These are phyloP conservation scores for Mycetomoellerius zeteki DNA, from an alignment of 1,140 invertebrate genomes.

Conservation along the genomic window DNA sequence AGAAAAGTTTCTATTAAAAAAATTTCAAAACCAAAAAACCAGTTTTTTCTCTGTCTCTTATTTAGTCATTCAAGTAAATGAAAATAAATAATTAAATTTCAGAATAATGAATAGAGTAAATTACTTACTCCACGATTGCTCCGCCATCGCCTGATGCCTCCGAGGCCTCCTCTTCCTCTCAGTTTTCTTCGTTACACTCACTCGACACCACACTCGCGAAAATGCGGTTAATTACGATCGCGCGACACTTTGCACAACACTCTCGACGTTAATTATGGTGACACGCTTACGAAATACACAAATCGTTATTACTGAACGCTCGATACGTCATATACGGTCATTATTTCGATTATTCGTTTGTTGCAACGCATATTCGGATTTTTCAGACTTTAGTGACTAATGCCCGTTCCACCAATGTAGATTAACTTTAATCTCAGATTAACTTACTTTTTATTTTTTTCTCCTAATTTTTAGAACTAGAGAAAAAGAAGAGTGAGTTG, in stretches of 20 bases:
- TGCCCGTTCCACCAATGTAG: too few species aligned
- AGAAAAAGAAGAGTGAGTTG: too few species aligned
- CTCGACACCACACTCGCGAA: not conserved
- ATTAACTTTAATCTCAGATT: too few species aligned
- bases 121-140: not conserved
- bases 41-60: not conserved
- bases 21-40: not conserved
- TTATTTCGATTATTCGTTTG: not conserved
- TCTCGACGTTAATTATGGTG: not conserved
- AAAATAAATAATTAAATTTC: not conserved
- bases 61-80: not conserved
- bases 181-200: not conserved
- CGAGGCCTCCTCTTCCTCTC: not conserved
- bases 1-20: not conserved
- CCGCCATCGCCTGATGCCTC: not conserved
- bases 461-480: too few species aligned
- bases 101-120: constrained; percentile 8
- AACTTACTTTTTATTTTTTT: too few species aligned
- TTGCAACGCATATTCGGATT: not conserved
- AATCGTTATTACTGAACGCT: not conserved
- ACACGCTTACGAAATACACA: not conserved
- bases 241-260: not conserved
- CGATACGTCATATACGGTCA: not conserved
- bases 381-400: too few species aligned
- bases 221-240: not conserved